Evolutionary conservation across 2,888 invertebrate genomes (phyloP).

Genomic region (Eueremaeus valkanovi): DNA sequence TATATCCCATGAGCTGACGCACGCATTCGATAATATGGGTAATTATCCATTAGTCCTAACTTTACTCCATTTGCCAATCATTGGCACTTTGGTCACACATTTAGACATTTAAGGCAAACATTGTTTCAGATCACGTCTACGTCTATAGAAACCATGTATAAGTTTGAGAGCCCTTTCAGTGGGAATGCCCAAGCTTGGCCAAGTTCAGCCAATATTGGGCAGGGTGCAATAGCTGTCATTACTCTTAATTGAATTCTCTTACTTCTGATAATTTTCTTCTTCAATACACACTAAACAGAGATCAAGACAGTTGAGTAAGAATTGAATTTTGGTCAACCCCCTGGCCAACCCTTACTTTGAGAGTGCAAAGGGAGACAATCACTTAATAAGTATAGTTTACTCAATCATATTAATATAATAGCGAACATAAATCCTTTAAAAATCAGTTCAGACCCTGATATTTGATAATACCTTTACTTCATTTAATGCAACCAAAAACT

Average conservation of each 20-base stretch:
- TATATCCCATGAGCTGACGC: conserved; percentile 39
- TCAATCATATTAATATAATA: too few species aligned
- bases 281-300: too few species aligned
- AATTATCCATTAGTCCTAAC: conserved; percentile 21
- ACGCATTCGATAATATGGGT: conserved; percentile 40
- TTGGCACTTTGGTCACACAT: neutral
- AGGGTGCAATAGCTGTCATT: too few species aligned
- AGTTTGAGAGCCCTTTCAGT: too few species aligned
- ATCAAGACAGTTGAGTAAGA: too few species aligned
- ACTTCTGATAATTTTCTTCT: too few species aligned
- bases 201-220: too few species aligned
- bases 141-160: too few species aligned
- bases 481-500: neutral
- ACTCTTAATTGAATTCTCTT: too few species aligned
- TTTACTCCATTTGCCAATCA: neutral
- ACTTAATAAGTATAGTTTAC: neutral
- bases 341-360: neutral
- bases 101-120: neutral
- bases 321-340: too few species aligned
- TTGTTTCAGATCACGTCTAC: neutral
- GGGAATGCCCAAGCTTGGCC: too few species aligned
- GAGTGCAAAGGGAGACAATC: neutral
- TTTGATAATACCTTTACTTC: neutral
- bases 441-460: neutral
- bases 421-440: neutral